Conservation (phyloP, 2,888 invertebrate genomes). For the Acrocyrtus sp. region DNA sequence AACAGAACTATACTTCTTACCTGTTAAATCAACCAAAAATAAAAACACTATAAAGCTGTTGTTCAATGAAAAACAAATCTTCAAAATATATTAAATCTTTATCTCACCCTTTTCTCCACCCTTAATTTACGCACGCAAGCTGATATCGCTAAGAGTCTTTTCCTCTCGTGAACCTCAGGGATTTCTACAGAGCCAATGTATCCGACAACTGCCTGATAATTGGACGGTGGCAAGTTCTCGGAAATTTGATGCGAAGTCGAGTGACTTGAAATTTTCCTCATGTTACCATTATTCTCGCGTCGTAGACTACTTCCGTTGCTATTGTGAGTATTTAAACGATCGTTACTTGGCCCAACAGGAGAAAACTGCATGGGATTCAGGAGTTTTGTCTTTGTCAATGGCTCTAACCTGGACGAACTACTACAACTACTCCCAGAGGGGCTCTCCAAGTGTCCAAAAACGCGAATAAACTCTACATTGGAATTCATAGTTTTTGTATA, state of each 20-base stretch:
- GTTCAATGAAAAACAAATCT: background rate
- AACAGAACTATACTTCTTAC: conserved; percentile 62
- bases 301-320: conserved; percentile 60
- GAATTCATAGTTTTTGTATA: conserved; percentile 48
- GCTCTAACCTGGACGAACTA: conserved; percentile 16
- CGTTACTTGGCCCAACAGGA: conserved; percentile 36
- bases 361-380: conserved; percentile 36
- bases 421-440: conserved; percentile 41
- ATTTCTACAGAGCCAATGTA: conserved; percentile 97
- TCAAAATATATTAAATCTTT: background rate
- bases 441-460: conserved; percentile 58
- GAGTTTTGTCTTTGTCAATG: conserved; percentile 20
- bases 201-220: conserved; percentile 83
- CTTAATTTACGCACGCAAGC: conserved; percentile 86
- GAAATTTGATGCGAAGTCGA: conserved; percentile 21
- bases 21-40: conserved; percentile 41
- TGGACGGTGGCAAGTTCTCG: conserved; percentile 13
- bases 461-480: conserved; percentile 60
- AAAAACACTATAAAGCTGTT: background rate
- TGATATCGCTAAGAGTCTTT: conserved; percentile 73
- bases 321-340: conserved; percentile 60
- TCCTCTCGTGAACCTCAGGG: conserved; percentile 78
- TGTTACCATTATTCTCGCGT: conserved; percentile 40
- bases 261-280: conserved; percentile 50
- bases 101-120: conserved; percentile 81